phyloP scores from a whole-genome alignment of 2,113 vertebrate genomes.

The Potamarius usumacintae region DNA sequence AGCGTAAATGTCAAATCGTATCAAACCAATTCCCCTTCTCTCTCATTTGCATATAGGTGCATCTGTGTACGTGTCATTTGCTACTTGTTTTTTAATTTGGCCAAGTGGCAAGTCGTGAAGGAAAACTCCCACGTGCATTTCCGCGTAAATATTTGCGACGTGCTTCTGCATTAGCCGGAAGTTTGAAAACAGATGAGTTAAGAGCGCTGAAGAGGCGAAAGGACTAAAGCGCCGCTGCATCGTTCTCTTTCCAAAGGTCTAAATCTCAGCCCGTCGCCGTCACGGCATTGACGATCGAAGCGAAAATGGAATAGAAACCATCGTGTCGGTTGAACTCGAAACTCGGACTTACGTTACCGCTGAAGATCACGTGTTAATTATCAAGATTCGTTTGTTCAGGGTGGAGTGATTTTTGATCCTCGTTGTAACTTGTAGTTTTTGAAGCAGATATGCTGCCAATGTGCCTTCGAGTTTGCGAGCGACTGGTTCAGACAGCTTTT shows the following conservation, averaged over 20 bases:
- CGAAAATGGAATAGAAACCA: not conserved
- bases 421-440: not conserved
- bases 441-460: not conserved
- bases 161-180: too few relatives aligned
- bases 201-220: not conserved
- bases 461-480: not conserved
- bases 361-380: not conserved
- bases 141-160: not conserved
- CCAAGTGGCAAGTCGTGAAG: not conserved
- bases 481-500: not conserved
- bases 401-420: not conserved
- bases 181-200: not conserved
- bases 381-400: not conserved
- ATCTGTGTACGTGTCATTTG: rapidly evolving
- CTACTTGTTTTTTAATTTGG: not conserved
- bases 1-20: not conserved
- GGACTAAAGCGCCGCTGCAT: not conserved
- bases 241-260: not conserved
- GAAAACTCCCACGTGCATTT: too few relatives aligned
- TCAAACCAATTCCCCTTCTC: not conserved
- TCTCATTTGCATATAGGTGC: not conserved
- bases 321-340: not conserved
- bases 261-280: not conserved
- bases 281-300: not conserved
- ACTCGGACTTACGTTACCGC: not conserved